A percentile compares a stretch with the other conserved stretches of the same genome.
Conservation (phyloP, 2,888 invertebrate genomes). For the Syrphus vitripennis region DNA sequence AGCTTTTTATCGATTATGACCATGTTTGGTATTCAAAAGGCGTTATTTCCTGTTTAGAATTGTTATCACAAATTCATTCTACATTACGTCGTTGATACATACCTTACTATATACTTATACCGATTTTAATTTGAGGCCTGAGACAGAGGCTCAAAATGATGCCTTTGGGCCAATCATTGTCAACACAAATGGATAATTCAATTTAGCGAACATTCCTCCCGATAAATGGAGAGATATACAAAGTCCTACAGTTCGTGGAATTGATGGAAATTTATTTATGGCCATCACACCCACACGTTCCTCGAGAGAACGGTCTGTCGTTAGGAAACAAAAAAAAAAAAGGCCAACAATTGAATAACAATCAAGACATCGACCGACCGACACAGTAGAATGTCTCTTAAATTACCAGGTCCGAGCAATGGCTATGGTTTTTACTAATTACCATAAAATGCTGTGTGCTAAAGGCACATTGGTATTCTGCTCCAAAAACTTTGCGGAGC, state of each 20-base stretch:
- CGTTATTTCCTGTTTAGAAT: constrained; percentile 71
- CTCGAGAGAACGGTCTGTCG: constrained; percentile 42
- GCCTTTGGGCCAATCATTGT: constrained; percentile 15
- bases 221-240: constrained; percentile 46
- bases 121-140: background rate
- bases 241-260: constrained; percentile 66
- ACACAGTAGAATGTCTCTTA: constrained; percentile 52
- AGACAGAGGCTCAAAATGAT: constrained; percentile 18
- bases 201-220: constrained; percentile 71
- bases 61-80: constrained; percentile 66
- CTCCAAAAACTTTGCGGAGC: constrained; percentile 54
- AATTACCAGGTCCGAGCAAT: constrained; percentile 56
- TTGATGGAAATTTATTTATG: constrained; percentile 68
- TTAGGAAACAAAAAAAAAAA: constrained; percentile 63
- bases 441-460: constrained; percentile 49
- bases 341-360: constrained; percentile 64
- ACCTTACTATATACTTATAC: background rate
- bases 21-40: constrained; percentile 68
- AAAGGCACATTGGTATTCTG: constrained; percentile 58
- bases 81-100: constrained; percentile 52
- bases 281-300: constrained; percentile 59
- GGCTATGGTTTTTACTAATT: constrained; percentile 32
- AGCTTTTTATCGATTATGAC: constrained; percentile 64
- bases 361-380: constrained; percentile 38
- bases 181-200: constrained; percentile 68